Base-by-base conservation (phyloP, 1,140 invertebrate species). In the Magallana ariakensis region DNA sequence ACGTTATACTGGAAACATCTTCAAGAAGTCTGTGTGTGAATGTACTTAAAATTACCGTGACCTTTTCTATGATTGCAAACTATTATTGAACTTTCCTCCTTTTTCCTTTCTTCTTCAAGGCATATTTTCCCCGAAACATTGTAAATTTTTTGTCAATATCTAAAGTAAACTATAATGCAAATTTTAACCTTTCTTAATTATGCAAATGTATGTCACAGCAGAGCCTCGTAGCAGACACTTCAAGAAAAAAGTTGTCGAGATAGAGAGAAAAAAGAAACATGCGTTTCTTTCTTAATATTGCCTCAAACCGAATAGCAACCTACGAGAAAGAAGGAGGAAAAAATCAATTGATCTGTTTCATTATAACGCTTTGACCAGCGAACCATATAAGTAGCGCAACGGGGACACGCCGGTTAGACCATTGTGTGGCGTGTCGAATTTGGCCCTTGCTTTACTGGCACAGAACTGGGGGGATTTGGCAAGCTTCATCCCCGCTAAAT, bases 101-200 rank as follows among this genome's bases (percentile, higher is more conserved):
- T 3, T n/a, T n/a, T n/a, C n/a, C n/a, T 8, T 33, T 0, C 33
- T 26, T 75, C 7, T 70, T 22, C 15, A 26, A 33, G 26, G 13
- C 66, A 75, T 33, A 75, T 75, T 26, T 26, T 22, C 13, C 16
- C 19, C 4, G 66, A 26, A 75, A 75, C 66, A 22, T 62, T 75
- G 66, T 26, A 22, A 26, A 75, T 75, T 75, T 75, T 11, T 15
- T 75, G 66, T 75, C 66, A 75, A 75, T 75, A 75, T 26, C 66
- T 5, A 75, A 75, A 26, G 22, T 22, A 75, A 75, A 75, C 66
- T 75, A 75, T 75, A 26, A 75, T 75, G 66, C 66, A 75, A 75
- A 75, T 75, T 75, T 75, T 75, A 26, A 75, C 66, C 66, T 75
- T 22, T 75, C 22, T 75, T 75, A 75, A 75, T 75, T 75, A 75